Percentiles rank a stretch among this genome's conserved stretches.
These are phyloP conservation scores for Poeciliopsis paucimaculata DNA, from an alignment of 2,797 vertebrate genomes.

Conservation along the genomic window DNA sequence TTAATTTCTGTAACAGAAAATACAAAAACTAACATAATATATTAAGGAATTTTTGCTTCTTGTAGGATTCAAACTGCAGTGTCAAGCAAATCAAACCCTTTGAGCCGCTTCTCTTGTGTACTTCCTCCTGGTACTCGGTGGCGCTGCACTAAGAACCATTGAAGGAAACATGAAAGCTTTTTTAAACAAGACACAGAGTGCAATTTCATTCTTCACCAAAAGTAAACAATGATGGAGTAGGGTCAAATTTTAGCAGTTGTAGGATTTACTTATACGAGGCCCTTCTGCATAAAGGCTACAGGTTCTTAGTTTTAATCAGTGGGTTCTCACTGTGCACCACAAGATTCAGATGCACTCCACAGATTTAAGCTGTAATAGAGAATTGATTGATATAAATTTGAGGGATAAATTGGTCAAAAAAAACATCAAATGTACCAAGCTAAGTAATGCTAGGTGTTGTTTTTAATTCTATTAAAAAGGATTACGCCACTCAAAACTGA, in stretches of 20 bases:
- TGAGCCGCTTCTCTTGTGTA: too few species aligned
- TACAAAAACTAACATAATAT: background rate
- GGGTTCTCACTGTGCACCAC: background rate
- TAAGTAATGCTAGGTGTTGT: background rate
- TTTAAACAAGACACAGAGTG: too few species aligned
- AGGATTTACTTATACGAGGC: background rate
- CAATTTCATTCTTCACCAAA: too few species aligned
- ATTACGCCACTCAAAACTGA: slow-evolving; percentile 8
- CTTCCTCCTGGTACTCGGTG: too few species aligned
- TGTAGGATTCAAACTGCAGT: too few species aligned
- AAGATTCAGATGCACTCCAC: background rate
- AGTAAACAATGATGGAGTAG: too few species aligned
- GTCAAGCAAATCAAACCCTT: too few species aligned
- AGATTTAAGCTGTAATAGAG: background rate
- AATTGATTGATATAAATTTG: background rate
- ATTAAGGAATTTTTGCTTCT: background rate
- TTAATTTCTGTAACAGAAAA: background rate
- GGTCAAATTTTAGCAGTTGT: too few species aligned
- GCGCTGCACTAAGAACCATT: too few species aligned
- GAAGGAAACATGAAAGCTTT: too few species aligned
- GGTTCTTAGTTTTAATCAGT: background rate
- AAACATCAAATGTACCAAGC: background rate
- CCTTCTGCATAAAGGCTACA: background rate
- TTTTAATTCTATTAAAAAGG: background rate
- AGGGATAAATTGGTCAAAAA: too few species aligned